Evolutionary conservation across 1,140 invertebrate species (phyloP), one percentile per base, ranked within the genome.

Genomic region (Odontomachus brunneus): DNA sequence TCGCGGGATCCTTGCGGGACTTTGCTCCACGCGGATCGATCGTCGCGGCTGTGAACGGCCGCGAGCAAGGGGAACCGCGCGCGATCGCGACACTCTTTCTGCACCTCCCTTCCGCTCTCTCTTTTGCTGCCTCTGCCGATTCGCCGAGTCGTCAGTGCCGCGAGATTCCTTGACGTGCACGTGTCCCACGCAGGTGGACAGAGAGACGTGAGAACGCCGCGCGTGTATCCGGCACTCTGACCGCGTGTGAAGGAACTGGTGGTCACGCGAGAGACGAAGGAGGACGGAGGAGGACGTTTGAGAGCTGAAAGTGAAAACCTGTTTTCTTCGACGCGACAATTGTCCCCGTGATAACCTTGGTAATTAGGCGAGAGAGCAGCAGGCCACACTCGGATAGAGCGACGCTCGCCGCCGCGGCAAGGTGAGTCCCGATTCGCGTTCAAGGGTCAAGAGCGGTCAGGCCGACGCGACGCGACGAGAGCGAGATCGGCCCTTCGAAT

Each of bases 281-380:
- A 5, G 5, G 29, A 33, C 29, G 29, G 29, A 33, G 29, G 29
- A 33, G 29, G 5, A 33, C 62, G 29, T 49, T 15, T 33, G 73
- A 55, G 60, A 55, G 60, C 65, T 69, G 87, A 88, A 87, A 88
- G 87, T 88, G 87, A 87, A 88, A 88, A 88, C 83, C 67, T 51
- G 76, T 84, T n/a, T n/a, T 84, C 75, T 86, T 57, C 82, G 57
- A 57, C 65, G 22, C 38, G 22, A n/a, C 14, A 26, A 33, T 53
- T 38, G 17, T 57, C 22, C 2, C 22, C 24, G 59, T 59, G 51
- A 59, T 59, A 80, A 59, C 33, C 29, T 53, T 76, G 51, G 9
- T 29, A 71, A 71, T 80, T 80, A 71, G 65, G 12, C 65, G 14
- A 44, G 22, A 24, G 29, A 33, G 7, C 49, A 24, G 11, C 17